Base-by-base conservation (phyloP, 2,888 invertebrate genomes). In the Chesias legatella region DNA sequence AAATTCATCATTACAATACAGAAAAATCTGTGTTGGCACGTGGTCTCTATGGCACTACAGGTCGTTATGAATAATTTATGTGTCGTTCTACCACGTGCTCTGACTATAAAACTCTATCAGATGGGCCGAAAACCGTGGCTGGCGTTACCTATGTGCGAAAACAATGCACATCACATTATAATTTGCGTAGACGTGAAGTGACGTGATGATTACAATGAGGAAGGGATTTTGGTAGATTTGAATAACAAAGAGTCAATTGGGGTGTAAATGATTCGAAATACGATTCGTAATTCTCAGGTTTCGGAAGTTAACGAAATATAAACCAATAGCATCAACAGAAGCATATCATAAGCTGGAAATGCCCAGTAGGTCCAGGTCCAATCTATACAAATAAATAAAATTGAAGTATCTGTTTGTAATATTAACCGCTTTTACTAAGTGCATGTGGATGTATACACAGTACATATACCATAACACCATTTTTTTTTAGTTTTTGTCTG, bases 31-130 rank as follows among this genome's bases (percentile, higher is more conserved):
- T 30, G 10, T 29, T 20, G 27, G 13, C 45, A 43, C 49, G 44
- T 47, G 48, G 22, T 38, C 20, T 13, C 10, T 39, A 20, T 30
- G 28, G 31, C 29, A 45, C 32, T 22, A 35, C 28, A 9, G 24
- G 17, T 7, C 30, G 33, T 28, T 13, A 37, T 51, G 47, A 46
- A 55, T 51, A 40, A 38, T 44, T 48, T 29, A 46, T 44, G 20
- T 6, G 8, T 13, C 11, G 13, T 30, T 8, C 6, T 0, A 11
- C 21, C 30, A 23, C 48, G 48, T 48, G 48, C 29, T 9, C n/a
- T 20, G 36, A 39, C 22, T 48, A 27, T 23, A 33, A 36, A 40
- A 34, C 13, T 23, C 7, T 20, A 20, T 26, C 29, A 39, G 40
- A 35, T 36, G 37, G 28, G 25, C 35, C 48, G 33, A 45, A 51